Evolutionary conservation across 1,140 invertebrate species (phyloP).

Genomic region (Papilio machaon): DNA sequence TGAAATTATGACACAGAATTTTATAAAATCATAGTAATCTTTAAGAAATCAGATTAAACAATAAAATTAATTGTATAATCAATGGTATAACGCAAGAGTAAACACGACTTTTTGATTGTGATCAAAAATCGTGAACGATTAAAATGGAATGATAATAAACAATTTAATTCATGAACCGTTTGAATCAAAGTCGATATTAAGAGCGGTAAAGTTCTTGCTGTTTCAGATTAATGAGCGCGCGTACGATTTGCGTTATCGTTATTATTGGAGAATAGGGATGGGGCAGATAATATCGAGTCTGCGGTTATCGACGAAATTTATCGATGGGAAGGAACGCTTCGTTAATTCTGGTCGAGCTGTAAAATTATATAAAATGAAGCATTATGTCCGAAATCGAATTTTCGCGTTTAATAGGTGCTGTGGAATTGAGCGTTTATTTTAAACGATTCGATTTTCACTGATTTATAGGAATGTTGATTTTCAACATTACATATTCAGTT

Average conservation of each 20-base stretch:
- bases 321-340: slow-evolving; percentile 37
- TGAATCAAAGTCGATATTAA: slow-evolving; percentile 6
- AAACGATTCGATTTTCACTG: slow-evolving; percentile 20
- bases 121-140: slow-evolving; percentile 22
- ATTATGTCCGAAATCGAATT: slow-evolving; percentile 29
- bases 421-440: slow-evolving; percentile 33
- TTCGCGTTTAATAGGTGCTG: slow-evolving; percentile 22
- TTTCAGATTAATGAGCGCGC: slow-evolving; percentile 34
- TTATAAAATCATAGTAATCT: too few species aligned
- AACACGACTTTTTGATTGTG: not conserved
- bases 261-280: slow-evolving; percentile 33
- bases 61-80: not conserved
- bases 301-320: slow-evolving; percentile 39
- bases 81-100: not conserved
- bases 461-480: slow-evolving; percentile 28
- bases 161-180: slow-evolving; percentile 24
- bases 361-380: slow-evolving; percentile 39
- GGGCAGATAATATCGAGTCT: slow-evolving; percentile 33
- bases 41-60: not conserved
- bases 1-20: too few species aligned
- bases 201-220: slow-evolving; percentile 21
- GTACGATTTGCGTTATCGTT: slow-evolving; percentile 36
- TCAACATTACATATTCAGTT: not conserved
- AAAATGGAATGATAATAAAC: slow-evolving; percentile 11
- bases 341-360: slow-evolving; percentile 36